Evolutionary conservation across 1,140 invertebrate species (phyloP), one percentile per base, ranked within the genome.

Genomic region (Heliothis virescens): DNA sequence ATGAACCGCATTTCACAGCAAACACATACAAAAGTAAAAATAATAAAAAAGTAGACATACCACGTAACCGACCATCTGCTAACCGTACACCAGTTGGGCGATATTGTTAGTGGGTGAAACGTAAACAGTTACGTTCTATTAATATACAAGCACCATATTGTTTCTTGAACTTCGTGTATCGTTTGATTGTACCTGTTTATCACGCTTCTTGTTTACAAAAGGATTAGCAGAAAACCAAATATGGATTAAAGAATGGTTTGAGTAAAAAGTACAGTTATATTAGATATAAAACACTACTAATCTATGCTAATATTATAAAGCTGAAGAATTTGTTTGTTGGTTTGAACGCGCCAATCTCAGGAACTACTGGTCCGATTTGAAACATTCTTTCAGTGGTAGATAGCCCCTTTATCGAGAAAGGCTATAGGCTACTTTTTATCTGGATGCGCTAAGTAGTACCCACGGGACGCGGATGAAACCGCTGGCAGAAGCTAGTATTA

Each of bases 41-140:
- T n/a, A n/a, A n/a, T n/a, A 62, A 62, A 41, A 13, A 18, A 48
- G 48, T 48, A 65, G 10, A 65, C 13, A 48, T 65, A 65, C 2
- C 11, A 65, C 62, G 62, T 65, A 48, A 18, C 34, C 12, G 15
- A n/a, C 3, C 62, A 29, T 3, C 65, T 69, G 65, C 72, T 11
- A 47, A 62, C 72, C 11, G 55, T 74, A 74, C 72, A 53, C 4
- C 48, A 69, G 65, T 52, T 60, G 41, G 18, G 16, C 34, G 71
- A 74, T 74, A 74, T 57, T 48, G 47, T 74, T 59, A 50, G 57
- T 62, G 72, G 41, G 57, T 12, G 41, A 69, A 69, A 74, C 57
- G 18, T 62, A 74, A 74, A 74, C 18, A 74, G 60, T 74, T 74
- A 74, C 57, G 3, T 74, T 62, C 72, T 74, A 74, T 62, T 74